A percentile compares a stretch with the other conserved stretches of the same genome.
These are phyloP conservation scores for Apostichopus parvimensis DNA, from an alignment of 35 echinoderm and acorn worm genomes.

Conservation along the genomic window DNA sequence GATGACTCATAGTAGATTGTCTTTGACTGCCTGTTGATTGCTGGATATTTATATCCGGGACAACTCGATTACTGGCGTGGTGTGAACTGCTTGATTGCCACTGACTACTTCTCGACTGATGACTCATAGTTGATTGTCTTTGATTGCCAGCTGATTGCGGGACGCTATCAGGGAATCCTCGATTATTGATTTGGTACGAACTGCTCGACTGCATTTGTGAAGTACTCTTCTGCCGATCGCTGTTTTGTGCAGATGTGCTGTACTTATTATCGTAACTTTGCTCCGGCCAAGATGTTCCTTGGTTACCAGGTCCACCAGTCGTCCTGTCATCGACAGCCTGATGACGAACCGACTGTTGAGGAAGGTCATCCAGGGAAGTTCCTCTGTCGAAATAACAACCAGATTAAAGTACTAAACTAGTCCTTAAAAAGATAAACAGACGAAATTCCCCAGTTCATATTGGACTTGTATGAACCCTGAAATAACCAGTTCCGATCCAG, in stretches of 20 bases:
- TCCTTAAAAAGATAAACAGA: too few relatives aligned
- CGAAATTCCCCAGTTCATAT: too few relatives aligned
- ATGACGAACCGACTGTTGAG: background rate
- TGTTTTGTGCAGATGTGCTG: background rate
- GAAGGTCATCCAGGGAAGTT: background rate
- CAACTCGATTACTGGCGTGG: too few relatives aligned
- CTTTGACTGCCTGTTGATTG: background rate
- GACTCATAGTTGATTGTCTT: background rate
- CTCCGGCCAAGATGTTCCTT: background rate
- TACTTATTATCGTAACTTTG: background rate
- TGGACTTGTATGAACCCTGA: too few relatives aligned
- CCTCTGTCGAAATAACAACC: slow-evolving; percentile 26
- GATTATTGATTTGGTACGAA: background rate
- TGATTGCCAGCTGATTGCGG: background rate
- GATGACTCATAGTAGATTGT: background rate
- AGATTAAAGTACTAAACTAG: background rate
- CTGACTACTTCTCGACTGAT: background rate
- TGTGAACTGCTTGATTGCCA: background rate
- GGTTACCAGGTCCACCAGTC: background rate
- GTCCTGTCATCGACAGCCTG: background rate
- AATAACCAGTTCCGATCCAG: too few relatives aligned
- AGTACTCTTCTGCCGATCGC: background rate
- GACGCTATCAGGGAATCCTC: background rate
- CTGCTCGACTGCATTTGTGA: background rate
- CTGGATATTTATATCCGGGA: too few relatives aligned